Evolutionary conservation across 1,140 invertebrate species (phyloP), one percentile per base, ranked within the genome.

Genomic region (Caenorhabditis brenneri): DNA sequence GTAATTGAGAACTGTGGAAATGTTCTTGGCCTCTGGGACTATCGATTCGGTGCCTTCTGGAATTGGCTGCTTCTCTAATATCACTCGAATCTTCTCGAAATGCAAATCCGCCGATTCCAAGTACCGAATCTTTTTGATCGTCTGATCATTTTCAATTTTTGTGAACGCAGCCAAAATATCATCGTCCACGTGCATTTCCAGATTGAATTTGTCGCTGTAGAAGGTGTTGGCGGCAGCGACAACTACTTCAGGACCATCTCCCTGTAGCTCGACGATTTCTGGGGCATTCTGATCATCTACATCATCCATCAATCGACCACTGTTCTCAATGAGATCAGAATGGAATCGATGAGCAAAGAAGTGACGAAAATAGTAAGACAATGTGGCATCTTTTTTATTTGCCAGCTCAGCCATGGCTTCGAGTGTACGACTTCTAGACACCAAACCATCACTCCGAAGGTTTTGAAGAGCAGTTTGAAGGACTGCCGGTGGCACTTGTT

Each of bases 341-440:
- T 87, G 88, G 81, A 83, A 88, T 10, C 80, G 83, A 79, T 88
- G 87, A 31, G 88, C 74, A 86, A 88, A 88, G 84, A 88, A 88
- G 80, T 88, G 88, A 48, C 87, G 88, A 78, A 84, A 88, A 46
- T 88, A 88, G 51, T 79, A 87, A 19, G 88, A 86, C 29, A 85
- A 27, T 3, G 78, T 78, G 7, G 84, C 83, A 15, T 86, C 79
- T 31, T 82, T 86, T 65, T 84, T 86, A 42, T 74, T 58, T 3
- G 69, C 51, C 31, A 84, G 19, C 46, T 82, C 80, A 2, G 46
- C 24, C 4, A 55, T 22, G 5, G 74, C 31, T 33, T 85, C 88
- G 5, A 60, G 29, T 1, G 65, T 79, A 39, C 86, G 48, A 36
- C 80, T 82, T 65, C 86, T 69, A 9, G 88, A 79, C 19, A 88